Evolutionary conservation across 2,113 vertebrate species (phyloP).

Genomic region (western clawed frog (Xenopus tropicalis)): UCB_Xtro_10.0 CM004443.2:165226001-165226500

Average conservation of each 20-base stretch:
- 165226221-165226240: slow-evolving; percentile 80
- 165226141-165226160: slow-evolving; percentile 6
- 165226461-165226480: not conserved
- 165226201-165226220: slow-evolving; percentile 85
- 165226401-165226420: too few relatives aligned
- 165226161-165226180: slow-evolving; percentile 20
- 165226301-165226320: slow-evolving; percentile 27
- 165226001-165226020: not conserved
- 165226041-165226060: not conserved
- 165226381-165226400: slow-evolving; percentile 16
- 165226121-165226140: slow-evolving; percentile 32
- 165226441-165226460: too few relatives aligned
- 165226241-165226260: slow-evolving; percentile 72
- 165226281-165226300: slow-evolving; percentile 60
- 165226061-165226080: not conserved
- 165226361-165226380: slow-evolving; percentile 43
- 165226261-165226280: slow-evolving; percentile 67
- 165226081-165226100: slow-evolving; percentile 28
- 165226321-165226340: slow-evolving; percentile 5
- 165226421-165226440: too few relatives aligned
- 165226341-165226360: slow-evolving; percentile 11
- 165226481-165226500: too few relatives aligned
- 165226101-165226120: slow-evolving; percentile 23
- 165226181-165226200: slow-evolving; percentile 40
- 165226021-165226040: not conserved